A percentile compares a stretch with the other conserved stretches of the same genome.
Conservation (phyloP, 2,888 invertebrate species). For the Rhogogaster chlorosoma region DNA sequence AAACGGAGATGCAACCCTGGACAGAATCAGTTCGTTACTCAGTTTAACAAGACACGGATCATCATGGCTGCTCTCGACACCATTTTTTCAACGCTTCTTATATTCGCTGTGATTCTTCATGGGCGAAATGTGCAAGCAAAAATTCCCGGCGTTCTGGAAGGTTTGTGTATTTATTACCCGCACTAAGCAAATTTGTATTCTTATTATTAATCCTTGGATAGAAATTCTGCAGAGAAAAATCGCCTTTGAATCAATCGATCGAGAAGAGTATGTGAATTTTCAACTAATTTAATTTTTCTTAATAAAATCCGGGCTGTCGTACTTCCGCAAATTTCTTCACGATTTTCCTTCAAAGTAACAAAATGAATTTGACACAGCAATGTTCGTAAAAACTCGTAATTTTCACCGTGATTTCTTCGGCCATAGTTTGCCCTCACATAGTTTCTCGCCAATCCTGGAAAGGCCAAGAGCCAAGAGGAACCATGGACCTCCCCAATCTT, state of each 20-base stretch:
- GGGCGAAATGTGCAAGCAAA: background rate
- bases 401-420: background rate
- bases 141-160: background rate
- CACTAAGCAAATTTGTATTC: too few relatives aligned
- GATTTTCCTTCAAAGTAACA: background rate
- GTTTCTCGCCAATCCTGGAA: slow-evolving; percentile 70
- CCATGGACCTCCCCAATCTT: slow-evolving; percentile 52
- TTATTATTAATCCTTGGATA: background rate
- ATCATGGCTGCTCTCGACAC: background rate
- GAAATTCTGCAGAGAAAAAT: background rate
- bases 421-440: background rate
- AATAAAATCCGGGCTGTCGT: background rate
- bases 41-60: background rate
- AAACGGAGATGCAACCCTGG: background rate
- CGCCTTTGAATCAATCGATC: background rate
- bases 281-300: background rate
- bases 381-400: background rate
- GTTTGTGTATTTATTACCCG: background rate
- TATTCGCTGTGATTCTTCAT: background rate
- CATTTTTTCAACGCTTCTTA: background rate
- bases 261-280: background rate
- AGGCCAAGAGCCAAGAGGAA: slow-evolving; percentile 67
- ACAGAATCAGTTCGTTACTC: background rate
- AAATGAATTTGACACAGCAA: background rate
- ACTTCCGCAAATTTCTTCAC: background rate